Base-by-base conservation (phyloP, 2,888 invertebrate species). In the Eurois occulta region DNA sequence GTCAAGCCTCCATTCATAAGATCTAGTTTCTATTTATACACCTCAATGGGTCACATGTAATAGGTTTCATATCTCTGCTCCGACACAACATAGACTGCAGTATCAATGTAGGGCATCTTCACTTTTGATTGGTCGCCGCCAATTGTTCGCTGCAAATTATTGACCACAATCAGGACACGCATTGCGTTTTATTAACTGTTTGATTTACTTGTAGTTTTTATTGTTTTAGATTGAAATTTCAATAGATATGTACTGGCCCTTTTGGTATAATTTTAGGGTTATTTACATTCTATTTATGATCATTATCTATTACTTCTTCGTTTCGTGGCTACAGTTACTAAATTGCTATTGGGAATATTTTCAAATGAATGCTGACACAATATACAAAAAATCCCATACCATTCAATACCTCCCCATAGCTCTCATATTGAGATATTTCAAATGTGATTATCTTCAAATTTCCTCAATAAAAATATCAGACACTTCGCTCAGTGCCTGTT, bases 51-150 rank as follows among this genome's bases (percentile, higher is more conserved):
- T 71, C 64, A 64, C 28, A 32, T 60, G 32, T 41, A 72, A 65
- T 80, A 72, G 24, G 66, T 28, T 55, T 58, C 32, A 72, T 73
- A 60, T 76, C 67, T 67, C 60, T 16, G 32, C 52, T 60, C 71
- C 85, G 81, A 85, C 77, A 55, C 46, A 52, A 68, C 70, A 73
- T 58, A 77, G 85, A 67, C 69, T 69, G 43, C 32, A 5, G 13
- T 82, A 84, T 84, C 84, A 64, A 84, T 75, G 1, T 82, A 46
- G 83, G 58, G 24, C 86, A 84, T 84, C 84, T 84, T n/a, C 21
- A 13, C 64, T 77, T 70, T 32, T 65, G 55, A 55, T 41, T 80
- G 82, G 60, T 70, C 72, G 71, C 35, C 71, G 58, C 69, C 72
- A 82, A 82, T 84, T 85, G 82, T 85, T 72, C 69, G 11, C 43